Evolutionary conservation across 92 coral and sea anemone species (phyloP), one percentile per base, ranked within the genome.

Genomic region (Umimayanthus kanabou): DNA sequence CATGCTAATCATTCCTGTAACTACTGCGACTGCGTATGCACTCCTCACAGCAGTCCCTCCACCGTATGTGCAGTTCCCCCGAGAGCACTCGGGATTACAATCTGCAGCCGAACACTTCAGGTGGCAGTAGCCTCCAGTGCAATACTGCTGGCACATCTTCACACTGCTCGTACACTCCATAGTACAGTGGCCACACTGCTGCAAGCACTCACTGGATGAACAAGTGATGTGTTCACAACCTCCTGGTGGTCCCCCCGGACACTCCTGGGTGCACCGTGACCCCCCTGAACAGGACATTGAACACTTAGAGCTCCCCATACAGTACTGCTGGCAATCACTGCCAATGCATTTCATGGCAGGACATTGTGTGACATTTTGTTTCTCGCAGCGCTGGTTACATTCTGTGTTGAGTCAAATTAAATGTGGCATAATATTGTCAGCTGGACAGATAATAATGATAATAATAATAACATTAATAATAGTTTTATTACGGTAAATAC

Each of bases 161-260:
- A 80, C 84, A 13, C 71, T 80, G 47, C 71, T 80, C 0, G 84
- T 53, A 57, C 84, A 80, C n/a, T 80, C 84, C 84, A 80, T 80
- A 1, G 84, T 80, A 20, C 84, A 80, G 28, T 29, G 49, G 22
- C 11, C 47, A 33, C 84, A 80, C 9, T 30, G 47, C 25, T 80
- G 84, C 18, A 16, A 15, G 15, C 84, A 80, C 11, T 33, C 84
- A 28, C 23, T 29, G 43, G 84, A 80, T 30, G 84, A 80, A 3
- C 84, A 80, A 42, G 84, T 80, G 49, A 80, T 57, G 72, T 57
- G 49, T 47, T 80, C 84, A 37, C 84, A 80, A 40, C 84, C 84
- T 4, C 28, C 67, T 13, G 71, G 84, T 18, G 23, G 22, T 57
- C 70, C 30, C 1, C 28, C 72, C 25, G 0, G 28, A 30, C 84